These are phyloP conservation scores for Malurus melanocephalus DNA, from an alignment of 2,113 vertebrate species.

Conservation along the genomic window DNA sequence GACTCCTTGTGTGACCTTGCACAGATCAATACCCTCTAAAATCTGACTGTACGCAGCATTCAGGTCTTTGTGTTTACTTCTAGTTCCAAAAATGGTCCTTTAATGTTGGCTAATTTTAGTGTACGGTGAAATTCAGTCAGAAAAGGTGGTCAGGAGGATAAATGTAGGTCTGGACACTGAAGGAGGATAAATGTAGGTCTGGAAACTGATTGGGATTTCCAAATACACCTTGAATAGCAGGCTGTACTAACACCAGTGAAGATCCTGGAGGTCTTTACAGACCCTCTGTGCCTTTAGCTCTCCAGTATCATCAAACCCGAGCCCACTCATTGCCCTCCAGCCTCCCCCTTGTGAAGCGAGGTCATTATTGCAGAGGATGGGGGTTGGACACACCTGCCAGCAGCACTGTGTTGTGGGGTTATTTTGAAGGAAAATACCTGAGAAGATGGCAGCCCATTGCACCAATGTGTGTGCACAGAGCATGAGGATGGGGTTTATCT, in stretches of 20 bases:
- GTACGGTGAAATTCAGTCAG: not conserved
- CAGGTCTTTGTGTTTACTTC: not conserved
- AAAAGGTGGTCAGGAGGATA: not conserved
- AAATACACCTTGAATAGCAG: not conserved
- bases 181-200: not conserved
- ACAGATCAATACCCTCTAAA: not conserved
- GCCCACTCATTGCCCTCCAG: not conserved
- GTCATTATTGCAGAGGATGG: not conserved
- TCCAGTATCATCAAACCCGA: not conserved
- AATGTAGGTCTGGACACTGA: not conserved
- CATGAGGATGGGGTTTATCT: not conserved
- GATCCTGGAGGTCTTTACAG: not conserved
- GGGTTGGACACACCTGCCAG: not conserved
- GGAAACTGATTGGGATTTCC: not conserved
- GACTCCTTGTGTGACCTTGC: constrained; percentile 3
- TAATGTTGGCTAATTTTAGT: not conserved
- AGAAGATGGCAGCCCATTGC: not conserved
- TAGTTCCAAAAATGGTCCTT: not conserved
- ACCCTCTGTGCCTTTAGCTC: not conserved
- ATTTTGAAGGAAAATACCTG: not conserved
- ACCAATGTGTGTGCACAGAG: not conserved
- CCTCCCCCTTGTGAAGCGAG: not conserved
- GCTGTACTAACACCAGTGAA: not conserved
- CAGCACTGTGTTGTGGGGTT: not conserved
- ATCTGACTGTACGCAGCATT: not conserved